These are phyloP conservation scores for Tachyglossus aculeatus DNA, from an alignment of 2,797 vertebrate genomes.

Conservation along the genomic window DNA sequence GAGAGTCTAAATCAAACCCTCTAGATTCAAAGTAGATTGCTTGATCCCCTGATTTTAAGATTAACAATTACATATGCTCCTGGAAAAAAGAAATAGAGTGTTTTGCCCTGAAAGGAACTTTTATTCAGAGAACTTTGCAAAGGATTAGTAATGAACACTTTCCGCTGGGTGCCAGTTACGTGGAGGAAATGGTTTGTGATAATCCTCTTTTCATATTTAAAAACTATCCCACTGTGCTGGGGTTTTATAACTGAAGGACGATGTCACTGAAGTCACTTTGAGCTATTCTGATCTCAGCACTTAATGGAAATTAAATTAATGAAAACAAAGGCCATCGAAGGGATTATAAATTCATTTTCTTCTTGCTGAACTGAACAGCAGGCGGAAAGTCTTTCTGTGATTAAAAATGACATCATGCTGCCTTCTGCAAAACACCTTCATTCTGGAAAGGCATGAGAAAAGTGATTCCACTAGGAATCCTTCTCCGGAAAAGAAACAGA, in stretches of 20 bases:
- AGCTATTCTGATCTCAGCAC: constrained; percentile 4
- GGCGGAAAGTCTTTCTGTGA: constrained; percentile 1
- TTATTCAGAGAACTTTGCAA: background rate
- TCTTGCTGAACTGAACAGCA: constrained; percentile 19
- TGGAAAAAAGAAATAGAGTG: background rate
- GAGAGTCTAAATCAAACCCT: no score
- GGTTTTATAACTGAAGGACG: constrained; percentile 7
- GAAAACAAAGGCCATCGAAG: constrained; percentile 12
- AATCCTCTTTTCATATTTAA: background rate
- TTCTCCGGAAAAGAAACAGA: no score
- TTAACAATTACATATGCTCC: no score
- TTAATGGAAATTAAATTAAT: background rate
- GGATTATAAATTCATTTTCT: constrained; percentile 26
- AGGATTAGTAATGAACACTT: constrained; percentile 2
- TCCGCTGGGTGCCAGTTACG: constrained; percentile 11
- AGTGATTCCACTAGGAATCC: background rate
- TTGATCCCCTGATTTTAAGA: no score
- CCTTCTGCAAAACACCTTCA: constrained; percentile 25
- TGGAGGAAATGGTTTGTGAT: constrained; percentile 5
- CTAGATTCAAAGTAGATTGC: no score
- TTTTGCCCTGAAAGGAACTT: background rate
- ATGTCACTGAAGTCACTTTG: background rate
- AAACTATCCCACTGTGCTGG: background rate
- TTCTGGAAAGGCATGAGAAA: background rate
- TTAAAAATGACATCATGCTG: constrained; percentile 25